A percentile compares a stretch with the other conserved stretches of the same genome.
Conservation (phyloP, 2,888 invertebrate genomes). For the Bedellia somnulentella region DNA sequence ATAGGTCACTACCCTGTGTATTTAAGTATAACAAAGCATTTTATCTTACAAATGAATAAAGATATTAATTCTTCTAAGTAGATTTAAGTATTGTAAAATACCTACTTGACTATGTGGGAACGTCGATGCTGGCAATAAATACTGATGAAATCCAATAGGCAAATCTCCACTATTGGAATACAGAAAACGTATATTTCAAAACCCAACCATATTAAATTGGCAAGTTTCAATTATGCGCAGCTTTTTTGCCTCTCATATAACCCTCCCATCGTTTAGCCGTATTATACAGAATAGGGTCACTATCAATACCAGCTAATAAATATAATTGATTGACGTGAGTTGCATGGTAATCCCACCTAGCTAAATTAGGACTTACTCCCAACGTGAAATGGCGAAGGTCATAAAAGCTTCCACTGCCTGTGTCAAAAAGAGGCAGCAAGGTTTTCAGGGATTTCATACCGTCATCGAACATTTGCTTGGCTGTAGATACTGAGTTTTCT, state of each 20-base stretch:
- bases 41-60: too few species aligned
- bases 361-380: conserved; percentile 89
- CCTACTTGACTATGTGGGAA: too few species aligned
- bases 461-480: conserved; percentile 76
- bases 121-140: too few species aligned
- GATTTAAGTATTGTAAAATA: too few species aligned
- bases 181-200: too few species aligned
- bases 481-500: conserved; percentile 68
- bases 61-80: too few species aligned
- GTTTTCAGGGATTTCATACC: conserved; percentile 86
- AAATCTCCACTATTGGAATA: too few species aligned
- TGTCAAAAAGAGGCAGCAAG: conserved; percentile 89
- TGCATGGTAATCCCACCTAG: conserved; percentile 98
- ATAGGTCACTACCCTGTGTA: too few species aligned
- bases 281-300: conserved; percentile 75
- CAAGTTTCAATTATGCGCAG: conserved; percentile 87
- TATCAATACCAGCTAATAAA: conserved; percentile 82
- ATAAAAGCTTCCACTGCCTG: conserved; percentile 93
- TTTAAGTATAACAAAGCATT: too few species aligned
- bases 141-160: too few species aligned
- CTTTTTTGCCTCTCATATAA: conserved; percentile 93
- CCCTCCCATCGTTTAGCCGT: conserved; percentile 93
- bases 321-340: conserved; percentile 96
- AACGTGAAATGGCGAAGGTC: conserved; percentile 93
- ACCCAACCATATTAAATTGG: too few species aligned